These are phyloP conservation scores for Drosophila algonquin DNA, from an alignment of 2,888 invertebrate species.

Conservation along the genomic window DNA sequence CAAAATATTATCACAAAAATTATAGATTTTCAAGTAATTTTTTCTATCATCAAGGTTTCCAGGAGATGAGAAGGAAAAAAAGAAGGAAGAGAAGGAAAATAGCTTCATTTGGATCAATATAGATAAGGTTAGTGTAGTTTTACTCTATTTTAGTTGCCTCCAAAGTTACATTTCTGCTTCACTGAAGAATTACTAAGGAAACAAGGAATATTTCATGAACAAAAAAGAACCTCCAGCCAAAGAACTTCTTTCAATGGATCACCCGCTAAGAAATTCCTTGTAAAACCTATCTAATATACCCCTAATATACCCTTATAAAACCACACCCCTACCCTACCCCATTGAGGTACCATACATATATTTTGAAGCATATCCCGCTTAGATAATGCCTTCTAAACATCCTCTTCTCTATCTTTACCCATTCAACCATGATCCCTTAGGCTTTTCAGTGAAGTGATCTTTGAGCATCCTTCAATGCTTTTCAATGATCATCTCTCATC, in stretches of 20 bases:
- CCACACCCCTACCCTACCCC: neutral
- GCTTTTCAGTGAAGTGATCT: neutral
- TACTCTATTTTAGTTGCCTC: neutral
- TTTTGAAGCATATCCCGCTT: neutral
- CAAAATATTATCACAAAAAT: too few relatives aligned
- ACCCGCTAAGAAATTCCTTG: neutral
- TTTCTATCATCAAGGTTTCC: too few relatives aligned
- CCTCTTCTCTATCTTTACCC: slow-evolving; percentile 27
- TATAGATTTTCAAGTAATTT: too few relatives aligned
- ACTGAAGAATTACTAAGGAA: neutral
- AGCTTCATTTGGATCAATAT: too few relatives aligned
- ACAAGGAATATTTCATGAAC: too few relatives aligned
- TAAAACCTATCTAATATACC: neutral
- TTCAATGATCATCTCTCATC: neutral
- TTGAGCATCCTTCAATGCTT: neutral
- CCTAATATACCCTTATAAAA: neutral
- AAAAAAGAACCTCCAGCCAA: neutral
- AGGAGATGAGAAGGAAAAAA: too few relatives aligned
- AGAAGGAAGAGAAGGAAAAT: too few relatives aligned
- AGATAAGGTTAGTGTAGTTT: too few relatives aligned
- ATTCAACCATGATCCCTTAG: slow-evolving; percentile 18
- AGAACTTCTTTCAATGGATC: neutral
- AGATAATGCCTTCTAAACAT: slow-evolving; percentile 2
- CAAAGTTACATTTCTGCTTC: neutral
- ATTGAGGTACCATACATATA: neutral